phyloP scores from a whole-genome alignment of 2,797 vertebrate species.

The Cyclura pinguis region DNA sequence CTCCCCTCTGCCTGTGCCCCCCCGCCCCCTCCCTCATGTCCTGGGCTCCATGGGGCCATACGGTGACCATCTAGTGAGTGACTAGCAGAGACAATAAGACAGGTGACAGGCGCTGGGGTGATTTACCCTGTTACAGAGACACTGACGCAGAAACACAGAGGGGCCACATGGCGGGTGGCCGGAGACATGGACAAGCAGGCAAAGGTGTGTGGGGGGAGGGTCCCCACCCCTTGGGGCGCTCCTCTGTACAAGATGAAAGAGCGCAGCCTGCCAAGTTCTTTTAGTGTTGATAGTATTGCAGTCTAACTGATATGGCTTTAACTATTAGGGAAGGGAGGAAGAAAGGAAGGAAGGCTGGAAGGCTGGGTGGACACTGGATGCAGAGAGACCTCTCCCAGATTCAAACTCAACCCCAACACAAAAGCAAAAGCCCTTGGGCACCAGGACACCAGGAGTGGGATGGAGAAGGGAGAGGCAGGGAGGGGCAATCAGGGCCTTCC shows the following conservation, averaged over 20 bases:
- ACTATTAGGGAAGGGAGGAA: conserved; percentile 81
- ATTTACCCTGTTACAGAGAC: conserved; percentile 67
- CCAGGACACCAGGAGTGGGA: background rate
- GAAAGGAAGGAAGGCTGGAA: conserved; percentile 9
- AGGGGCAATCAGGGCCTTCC: background rate
- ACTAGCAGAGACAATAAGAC: conserved; percentile 60
- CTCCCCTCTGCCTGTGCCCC: background rate
- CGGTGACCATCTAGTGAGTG: conserved; percentile 68
- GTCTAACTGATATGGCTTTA: conserved; percentile 98
- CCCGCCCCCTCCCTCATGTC: conserved; percentile 5
- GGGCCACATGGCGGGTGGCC: conserved; percentile 64
- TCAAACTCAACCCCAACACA: conserved; percentile 6
- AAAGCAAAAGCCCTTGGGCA: conserved; percentile 2
- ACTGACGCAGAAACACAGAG: conserved; percentile 56
- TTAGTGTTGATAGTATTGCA: conserved; percentile 90
- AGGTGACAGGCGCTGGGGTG: conserved; percentile 34
- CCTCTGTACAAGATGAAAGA: conserved; percentile 72
- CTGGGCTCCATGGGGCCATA: conserved; percentile 39
- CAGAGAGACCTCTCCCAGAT: conserved; percentile 1
- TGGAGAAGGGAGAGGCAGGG: background rate
- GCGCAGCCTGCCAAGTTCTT: conserved; percentile 51
- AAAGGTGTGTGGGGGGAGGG: conserved; percentile 45
- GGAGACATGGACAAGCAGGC: conserved; percentile 70
- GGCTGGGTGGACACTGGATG: conserved; percentile 22
- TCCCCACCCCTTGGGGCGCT: conserved; percentile 43